phyloP scores from a whole-genome alignment of 2,888 invertebrate species.

The Thalpophila matura region DNA sequence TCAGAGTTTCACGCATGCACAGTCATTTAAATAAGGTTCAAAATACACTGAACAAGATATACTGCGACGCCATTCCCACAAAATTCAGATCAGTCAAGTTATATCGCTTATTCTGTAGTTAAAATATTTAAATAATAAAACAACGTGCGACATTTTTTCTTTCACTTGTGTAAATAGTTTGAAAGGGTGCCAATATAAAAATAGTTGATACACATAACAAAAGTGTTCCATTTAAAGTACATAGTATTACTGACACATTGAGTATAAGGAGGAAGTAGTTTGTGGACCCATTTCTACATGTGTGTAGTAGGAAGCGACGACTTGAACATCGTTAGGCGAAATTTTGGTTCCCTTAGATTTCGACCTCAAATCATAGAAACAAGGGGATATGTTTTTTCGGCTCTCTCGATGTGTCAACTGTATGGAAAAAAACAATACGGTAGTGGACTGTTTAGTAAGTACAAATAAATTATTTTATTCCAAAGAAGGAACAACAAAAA shows the following conservation, averaged over 20 bases:
- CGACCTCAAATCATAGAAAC: too few species aligned
- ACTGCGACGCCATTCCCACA: too few species aligned
- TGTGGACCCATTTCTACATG: not conserved
- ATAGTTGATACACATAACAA: constrained; percentile 32
- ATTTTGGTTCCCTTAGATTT: not conserved
- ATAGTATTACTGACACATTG: not conserved
- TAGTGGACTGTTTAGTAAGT: too few species aligned
- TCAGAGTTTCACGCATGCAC: too few species aligned
- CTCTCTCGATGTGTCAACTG: too few species aligned
- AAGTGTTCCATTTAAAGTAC: constrained; percentile 34
- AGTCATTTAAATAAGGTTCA: too few species aligned
- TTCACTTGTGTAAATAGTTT: constrained; percentile 35
- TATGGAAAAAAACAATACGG: too few species aligned
- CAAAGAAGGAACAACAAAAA: too few species aligned
- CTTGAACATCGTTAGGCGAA: not conserved
- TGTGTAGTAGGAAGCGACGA: not conserved
- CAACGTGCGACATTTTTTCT: constrained; percentile 19
- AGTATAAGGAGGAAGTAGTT: not conserved
- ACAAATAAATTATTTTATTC: too few species aligned
- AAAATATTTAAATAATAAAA: constrained; percentile 26
- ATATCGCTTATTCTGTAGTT: not conserved
- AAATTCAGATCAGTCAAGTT: too few species aligned
- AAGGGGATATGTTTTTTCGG: too few species aligned
- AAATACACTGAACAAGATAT: too few species aligned
- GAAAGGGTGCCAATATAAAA: constrained; percentile 49